Conservation (phyloP, 2,888 invertebrate species). For the Xestia sexstrigata region DNA sequence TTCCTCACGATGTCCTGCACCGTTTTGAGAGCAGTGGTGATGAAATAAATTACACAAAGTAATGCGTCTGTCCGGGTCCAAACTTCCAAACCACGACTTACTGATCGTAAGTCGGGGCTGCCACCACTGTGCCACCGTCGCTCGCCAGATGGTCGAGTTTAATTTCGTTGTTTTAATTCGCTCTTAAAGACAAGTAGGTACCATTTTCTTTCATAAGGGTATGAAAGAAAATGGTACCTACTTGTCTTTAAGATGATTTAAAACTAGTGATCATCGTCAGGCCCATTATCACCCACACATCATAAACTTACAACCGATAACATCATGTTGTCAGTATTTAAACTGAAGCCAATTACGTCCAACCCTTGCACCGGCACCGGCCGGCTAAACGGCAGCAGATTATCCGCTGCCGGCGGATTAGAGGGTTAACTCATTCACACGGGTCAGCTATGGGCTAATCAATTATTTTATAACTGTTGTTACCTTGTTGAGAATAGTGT, state of each 20-base stretch:
- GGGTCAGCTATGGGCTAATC: slow-evolving; percentile 39
- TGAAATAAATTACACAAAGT: too few species aligned
- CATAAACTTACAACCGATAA: slow-evolving; percentile 27
- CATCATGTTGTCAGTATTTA: slow-evolving; percentile 41
- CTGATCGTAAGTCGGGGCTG: too few species aligned
- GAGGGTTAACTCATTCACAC: slow-evolving; percentile 42
- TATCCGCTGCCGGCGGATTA: slow-evolving; percentile 53
- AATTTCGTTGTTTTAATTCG: background rate
- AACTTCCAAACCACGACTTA: too few species aligned
- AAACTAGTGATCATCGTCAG: background rate
- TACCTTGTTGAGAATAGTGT: background rate
- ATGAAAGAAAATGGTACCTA: background rate
- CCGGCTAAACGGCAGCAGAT: slow-evolving; percentile 54
- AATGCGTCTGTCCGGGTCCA: too few species aligned
- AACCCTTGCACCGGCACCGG: slow-evolving; percentile 49
- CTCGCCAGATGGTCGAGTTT: background rate
- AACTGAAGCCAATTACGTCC: slow-evolving; percentile 50
- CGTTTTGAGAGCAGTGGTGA: too few species aligned
- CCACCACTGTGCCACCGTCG: too few species aligned
- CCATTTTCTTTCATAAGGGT: background rate
- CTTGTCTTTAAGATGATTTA: too few species aligned
- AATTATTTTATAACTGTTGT: slow-evolving; percentile 19
- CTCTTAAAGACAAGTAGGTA: background rate
- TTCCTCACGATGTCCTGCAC: too few species aligned
- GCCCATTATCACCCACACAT: background rate